Base-by-base conservation (phyloP, 2,113 vertebrate genomes). In the Paramisgurnus dabryanus region DNA sequence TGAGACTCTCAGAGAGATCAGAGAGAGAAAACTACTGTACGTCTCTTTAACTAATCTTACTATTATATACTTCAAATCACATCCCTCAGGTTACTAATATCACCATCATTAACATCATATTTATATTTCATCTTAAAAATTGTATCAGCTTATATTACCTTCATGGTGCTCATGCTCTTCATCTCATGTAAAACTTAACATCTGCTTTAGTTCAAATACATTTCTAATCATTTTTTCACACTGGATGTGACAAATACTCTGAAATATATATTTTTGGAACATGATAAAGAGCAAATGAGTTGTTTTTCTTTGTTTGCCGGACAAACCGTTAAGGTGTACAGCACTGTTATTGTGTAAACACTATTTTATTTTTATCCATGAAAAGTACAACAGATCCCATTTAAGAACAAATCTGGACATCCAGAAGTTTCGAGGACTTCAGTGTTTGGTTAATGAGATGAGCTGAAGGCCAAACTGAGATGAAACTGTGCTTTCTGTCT, bases 1-100 rank as follows among this genome's bases (percentile, higher is more conserved):
- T 63, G 50, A 58, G 39, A 41, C 57, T 83, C 67, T 66, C 67
- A 72, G 50, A 22, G 70, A 67, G 70, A 67, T 63, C 63, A 47
- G 40, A 15, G 45, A 58, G 58, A 43, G 66, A 71, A 15, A 57
- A 57, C 53, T 57, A 57, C 53, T 11, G 49, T 12, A 12, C 4
- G 67, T 50, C 45, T 69, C 45, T 69, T 9, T 50, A 22, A 69
- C 68, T 70, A 70, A 71, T 57, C 69, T 57, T 4, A 40, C 27
- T 72, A 53, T 57, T 11, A 57, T 40, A 72, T 34, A 55, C 53
- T 57, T 57, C 49, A 72, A 55, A 72, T 72, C 50, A 41, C 50
- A 40, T 72, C 69, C 49, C 69, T 41, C 50, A 57, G 50, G 50
- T 57, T 40, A 7, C 22, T 53, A 49, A 4, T 17, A 39, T 70